Evolutionary conservation across 2,888 invertebrate species (phyloP).

Genomic region (Leptodirus hochenwartii): DNA sequence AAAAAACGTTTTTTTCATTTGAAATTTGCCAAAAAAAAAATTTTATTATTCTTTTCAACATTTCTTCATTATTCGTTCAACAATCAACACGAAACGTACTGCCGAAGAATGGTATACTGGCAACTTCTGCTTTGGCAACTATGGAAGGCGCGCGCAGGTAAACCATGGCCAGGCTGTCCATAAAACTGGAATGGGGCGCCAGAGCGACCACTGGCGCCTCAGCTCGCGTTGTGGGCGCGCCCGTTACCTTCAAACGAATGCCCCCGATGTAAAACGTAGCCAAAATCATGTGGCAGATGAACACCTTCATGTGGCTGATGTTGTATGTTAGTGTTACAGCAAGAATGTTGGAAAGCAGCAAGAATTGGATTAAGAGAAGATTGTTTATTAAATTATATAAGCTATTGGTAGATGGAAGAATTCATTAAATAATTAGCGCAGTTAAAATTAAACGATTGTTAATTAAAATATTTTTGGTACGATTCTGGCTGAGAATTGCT

Average conservation of each 20-base stretch:
- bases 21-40: too few species aligned
- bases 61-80: too few species aligned
- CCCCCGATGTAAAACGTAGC: slow-evolving; percentile 64
- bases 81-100: too few species aligned
- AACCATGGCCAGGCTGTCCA: slow-evolving; percentile 73
- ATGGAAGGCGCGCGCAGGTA: slow-evolving; percentile 72
- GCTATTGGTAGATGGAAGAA: neutral
- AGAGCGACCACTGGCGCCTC: slow-evolving; percentile 73
- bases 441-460: slow-evolving; percentile 1
- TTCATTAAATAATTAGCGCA: neutral
- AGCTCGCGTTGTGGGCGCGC: slow-evolving; percentile 34
- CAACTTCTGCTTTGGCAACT: slow-evolving; percentile 76
- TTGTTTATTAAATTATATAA: neutral
- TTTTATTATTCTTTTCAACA: too few species aligned
- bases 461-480: too few species aligned
- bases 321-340: too few species aligned
- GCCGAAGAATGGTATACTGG: slow-evolving; percentile 72
- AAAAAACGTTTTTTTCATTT: too few species aligned
- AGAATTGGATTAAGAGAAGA: slow-evolving; percentile 6
- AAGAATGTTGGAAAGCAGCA: slow-evolving; percentile 11
- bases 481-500: too few species aligned
- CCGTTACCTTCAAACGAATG: slow-evolving; percentile 64
- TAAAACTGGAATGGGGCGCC: slow-evolving; percentile 84
- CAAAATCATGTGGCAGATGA: slow-evolving; percentile 51
- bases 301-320: slow-evolving; percentile 31